Conservation (phyloP, 2,113 vertebrate genomes). For the Microcebus lehilahytsara region DNA sequence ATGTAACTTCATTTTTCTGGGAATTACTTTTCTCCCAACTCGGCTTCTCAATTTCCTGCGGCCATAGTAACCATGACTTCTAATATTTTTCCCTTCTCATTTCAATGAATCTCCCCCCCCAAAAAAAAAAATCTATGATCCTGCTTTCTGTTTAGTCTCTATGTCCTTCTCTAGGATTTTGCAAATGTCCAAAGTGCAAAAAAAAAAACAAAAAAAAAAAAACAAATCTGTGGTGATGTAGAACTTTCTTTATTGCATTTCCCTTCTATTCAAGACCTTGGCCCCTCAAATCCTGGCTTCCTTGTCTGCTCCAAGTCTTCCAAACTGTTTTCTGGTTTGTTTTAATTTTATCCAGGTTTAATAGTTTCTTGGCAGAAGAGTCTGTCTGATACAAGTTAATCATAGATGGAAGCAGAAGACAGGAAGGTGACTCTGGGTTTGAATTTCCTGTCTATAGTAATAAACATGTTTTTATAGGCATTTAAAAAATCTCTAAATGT, state of each 20-base stretch:
- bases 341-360: constrained; percentile 20
- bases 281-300: neutral
- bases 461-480: neutral
- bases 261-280: neutral
- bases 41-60: neutral
- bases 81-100: neutral
- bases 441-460: neutral
- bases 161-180: neutral
- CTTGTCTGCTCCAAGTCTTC: neutral
- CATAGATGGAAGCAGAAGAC: neutral
- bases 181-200: neutral
- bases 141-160: neutral
- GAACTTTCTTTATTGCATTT: neutral
- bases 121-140: neutral
- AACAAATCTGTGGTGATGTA: neutral
- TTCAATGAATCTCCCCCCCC: neutral
- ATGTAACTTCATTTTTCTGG: neutral
- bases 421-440: neutral
- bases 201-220: neutral
- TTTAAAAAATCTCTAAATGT: neutral
- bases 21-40: neutral
- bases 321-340: neutral
- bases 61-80: neutral
- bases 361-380: neutral
- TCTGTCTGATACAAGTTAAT: neutral